Base-by-base conservation (phyloP, 2,113 vertebrate species). In the Amia ocellicauda region DNA sequence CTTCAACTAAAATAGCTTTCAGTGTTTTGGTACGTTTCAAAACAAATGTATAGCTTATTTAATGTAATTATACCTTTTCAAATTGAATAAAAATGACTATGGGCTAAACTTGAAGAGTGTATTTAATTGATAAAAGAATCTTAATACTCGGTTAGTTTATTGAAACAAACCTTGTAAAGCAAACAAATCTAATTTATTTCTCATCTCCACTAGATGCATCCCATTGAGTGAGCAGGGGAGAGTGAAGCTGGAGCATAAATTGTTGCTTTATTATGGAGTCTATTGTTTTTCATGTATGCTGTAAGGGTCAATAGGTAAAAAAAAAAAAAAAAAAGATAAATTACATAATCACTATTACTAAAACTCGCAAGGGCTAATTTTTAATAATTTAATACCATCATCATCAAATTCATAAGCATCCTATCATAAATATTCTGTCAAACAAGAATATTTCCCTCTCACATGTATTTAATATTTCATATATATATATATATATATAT, bases 51-150 rank as follows among this genome's bases (percentile, higher is more conserved):
- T 51, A 2, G 24, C 1, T 67, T 9, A 70, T 66, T 69, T 29
- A 78, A 87, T 78, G 64, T 69, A 71, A 81, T 83, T 81, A 71
- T 11, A 4, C 54, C 14, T 43, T 52, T 66, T 65, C 2, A 73
- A 64, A 83, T 73, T n/a, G 64, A 79, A 80, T 79, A 71, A 78
- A 23, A 65, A 5, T 64, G 9, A 22, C 27, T 79, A 40, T 67
- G 64, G 64, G 62, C 3, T 74, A 42, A 67, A 64, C 69, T 10
- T 19, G 66, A 26, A 60, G 73, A 72, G 77, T 69, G 29, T 1
- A 11, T 74, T 31, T 31, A 74, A 42, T 47, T 72, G 47, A 70
- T 27, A 76, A 27, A 78, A 22, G 29, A 78, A 64, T 64, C 23
- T 19, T 26, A 50, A 28, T 29, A 16, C 16, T n/a, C 26, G n/a